Evolutionary conservation across 2,888 invertebrate genomes (phyloP).

Genomic region (Punctoribates punctum): DNA sequence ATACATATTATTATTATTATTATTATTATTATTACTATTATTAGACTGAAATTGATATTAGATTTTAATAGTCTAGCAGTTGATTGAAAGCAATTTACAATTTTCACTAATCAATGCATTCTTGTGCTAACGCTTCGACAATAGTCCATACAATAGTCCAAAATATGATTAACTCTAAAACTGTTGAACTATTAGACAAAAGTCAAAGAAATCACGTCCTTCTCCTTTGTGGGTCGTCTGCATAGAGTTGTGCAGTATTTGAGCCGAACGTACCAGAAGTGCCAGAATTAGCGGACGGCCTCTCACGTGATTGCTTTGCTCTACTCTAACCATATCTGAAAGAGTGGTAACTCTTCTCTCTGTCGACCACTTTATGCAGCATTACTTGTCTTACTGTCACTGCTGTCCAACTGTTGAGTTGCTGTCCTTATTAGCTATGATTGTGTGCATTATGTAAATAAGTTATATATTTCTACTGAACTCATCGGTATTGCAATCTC

Average conservation of each 20-base stretch:
- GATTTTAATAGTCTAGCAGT: neutral
- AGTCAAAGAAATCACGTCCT: too few relatives aligned
- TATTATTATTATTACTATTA: neutral
- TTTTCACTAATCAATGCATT: slow-evolving; percentile 33
- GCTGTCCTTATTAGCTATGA: slow-evolving; percentile 16
- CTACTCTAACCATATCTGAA: slow-evolving; percentile 6
- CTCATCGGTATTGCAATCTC: slow-evolving; percentile 26
- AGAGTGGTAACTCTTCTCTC: neutral
- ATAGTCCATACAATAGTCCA: neutral
- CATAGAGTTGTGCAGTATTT: too few relatives aligned
- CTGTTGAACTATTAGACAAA: too few relatives aligned
- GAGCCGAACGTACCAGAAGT: too few relatives aligned
- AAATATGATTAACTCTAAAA: too few relatives aligned
- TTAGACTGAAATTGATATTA: neutral
- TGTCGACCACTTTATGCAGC: slow-evolving; percentile 12
- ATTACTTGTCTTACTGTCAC: slow-evolving; percentile 5
- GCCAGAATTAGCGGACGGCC: too few relatives aligned
- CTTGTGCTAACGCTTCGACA: slow-evolving; percentile 32
- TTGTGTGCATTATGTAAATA: slow-evolving; percentile 27
- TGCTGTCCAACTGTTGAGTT: neutral
- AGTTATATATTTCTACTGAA: slow-evolving; percentile 15
- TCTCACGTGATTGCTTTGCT: neutral
- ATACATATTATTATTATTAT: neutral
- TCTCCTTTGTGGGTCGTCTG: too few relatives aligned
- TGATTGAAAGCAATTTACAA: slow-evolving; percentile 30